phyloP scores from a whole-genome alignment of 2,888 invertebrate species.

The Branchipolynoe longqiensis region DNA sequence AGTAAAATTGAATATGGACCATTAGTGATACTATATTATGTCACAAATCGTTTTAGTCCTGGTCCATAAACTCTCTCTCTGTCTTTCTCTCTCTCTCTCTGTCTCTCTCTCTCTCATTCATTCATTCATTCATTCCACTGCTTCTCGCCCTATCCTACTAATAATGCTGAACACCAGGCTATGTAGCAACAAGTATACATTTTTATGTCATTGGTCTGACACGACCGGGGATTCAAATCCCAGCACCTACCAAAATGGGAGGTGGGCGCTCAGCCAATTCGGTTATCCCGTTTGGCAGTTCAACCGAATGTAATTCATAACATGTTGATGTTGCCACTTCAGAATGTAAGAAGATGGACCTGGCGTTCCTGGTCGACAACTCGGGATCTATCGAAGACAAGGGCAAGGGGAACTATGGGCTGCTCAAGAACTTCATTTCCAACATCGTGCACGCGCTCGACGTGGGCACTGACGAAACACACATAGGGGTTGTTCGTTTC shows the following conservation, averaged over 20 bases:
- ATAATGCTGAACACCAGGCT: too few species aligned
- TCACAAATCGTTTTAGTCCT: too few species aligned
- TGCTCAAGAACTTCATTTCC: constrained; percentile 60
- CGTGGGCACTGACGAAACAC: constrained; percentile 51
- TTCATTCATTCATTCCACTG: neutral
- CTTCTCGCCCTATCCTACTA: neutral
- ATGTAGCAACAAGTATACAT: too few species aligned
- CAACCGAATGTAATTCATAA: neutral
- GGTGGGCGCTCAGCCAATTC: too few species aligned
- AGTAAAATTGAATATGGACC: too few species aligned
- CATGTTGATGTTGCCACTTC: neutral
- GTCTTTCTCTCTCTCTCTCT: neutral
- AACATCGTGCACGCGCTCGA: constrained; percentile 56
- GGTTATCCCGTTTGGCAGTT: neutral
- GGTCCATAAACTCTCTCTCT: neutral
- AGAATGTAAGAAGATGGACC: constrained; percentile 61
- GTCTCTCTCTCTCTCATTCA: neutral
- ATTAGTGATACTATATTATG: too few species aligned
- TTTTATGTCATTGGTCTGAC: too few species aligned
- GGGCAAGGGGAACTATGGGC: constrained; percentile 61
- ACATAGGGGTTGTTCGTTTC: constrained; percentile 61
- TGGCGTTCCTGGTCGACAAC: constrained; percentile 62
- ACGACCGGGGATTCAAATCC: too few species aligned
- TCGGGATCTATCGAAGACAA: constrained; percentile 65
- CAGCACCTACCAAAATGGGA: too few species aligned